These are phyloP conservation scores for Pteromalus puparum DNA, from an alignment of 1,140 invertebrate species.

Conservation along the genomic window DNA sequence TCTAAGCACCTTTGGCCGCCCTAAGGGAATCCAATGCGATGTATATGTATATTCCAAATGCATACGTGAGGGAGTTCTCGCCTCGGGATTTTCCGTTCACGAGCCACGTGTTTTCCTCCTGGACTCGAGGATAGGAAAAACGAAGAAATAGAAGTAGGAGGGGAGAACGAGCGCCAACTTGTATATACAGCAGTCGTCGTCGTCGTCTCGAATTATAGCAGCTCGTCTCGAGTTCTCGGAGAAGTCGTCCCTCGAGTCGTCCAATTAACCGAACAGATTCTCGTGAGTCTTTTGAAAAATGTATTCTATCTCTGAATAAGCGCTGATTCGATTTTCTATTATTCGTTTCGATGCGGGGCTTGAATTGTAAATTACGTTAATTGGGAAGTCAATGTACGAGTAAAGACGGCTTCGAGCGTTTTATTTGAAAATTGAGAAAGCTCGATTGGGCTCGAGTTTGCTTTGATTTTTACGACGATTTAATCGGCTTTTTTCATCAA, in stretches of 20 bases:
- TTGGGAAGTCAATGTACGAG: neutral
- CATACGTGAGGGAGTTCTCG: neutral
- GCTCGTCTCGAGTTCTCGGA: neutral
- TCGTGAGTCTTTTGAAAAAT: neutral
- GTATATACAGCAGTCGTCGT: no score
- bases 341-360: neutral
- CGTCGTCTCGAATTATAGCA: no score
- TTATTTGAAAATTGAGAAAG: neutral
- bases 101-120: neutral
- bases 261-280: neutral
- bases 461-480: neutral
- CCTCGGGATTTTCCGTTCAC: neutral
- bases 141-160: neutral
- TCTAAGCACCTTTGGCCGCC: no score
- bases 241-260: neutral
- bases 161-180: no score
- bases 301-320: neutral
- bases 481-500: neutral
- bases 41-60: neutral
- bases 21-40: neutral
- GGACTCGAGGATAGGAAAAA: neutral
- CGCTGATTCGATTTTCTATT: neutral
- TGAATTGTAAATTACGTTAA: neutral
- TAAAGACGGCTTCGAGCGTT: neutral
- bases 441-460: neutral